These are phyloP conservation scores for Prochilodus magdalenae DNA, from an alignment of 2,113 vertebrate species.

Conservation along the genomic window DNA sequence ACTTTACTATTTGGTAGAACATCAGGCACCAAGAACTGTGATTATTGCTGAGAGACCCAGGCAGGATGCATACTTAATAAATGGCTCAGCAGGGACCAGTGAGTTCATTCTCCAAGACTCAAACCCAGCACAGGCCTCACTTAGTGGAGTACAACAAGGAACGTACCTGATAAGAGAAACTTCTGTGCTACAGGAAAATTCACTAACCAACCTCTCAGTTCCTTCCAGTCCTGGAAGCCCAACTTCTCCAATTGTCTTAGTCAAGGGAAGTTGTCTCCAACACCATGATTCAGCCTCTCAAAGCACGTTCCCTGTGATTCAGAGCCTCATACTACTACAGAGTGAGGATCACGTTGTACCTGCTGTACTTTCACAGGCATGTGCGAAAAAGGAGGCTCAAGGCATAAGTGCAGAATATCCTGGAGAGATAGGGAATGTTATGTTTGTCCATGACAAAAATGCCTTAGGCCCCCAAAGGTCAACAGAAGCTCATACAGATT, in stretches of 20 bases:
- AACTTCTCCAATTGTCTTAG: not conserved
- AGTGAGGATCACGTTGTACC: not conserved
- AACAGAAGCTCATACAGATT: not conserved
- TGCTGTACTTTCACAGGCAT: not conserved
- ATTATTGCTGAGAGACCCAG: constrained; percentile 58
- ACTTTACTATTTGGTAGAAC: constrained; percentile 69
- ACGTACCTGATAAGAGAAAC: too few species aligned
- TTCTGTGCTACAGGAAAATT: too few species aligned
- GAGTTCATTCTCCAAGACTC: constrained; percentile 49
- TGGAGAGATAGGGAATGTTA: not conserved
- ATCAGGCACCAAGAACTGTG: constrained; percentile 62
- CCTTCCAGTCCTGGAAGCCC: not conserved
- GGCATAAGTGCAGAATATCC: too few species aligned
- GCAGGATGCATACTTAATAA: constrained; percentile 62
- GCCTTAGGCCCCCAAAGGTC: not conserved
- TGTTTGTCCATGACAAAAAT: not conserved
- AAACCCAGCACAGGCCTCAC: not conserved
- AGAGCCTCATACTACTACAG: not conserved
- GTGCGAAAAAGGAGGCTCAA: too few species aligned
- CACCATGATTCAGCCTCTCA: not conserved
- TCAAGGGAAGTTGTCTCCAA: not conserved
- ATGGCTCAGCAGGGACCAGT: constrained; percentile 40
- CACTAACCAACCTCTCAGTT: not conserved
- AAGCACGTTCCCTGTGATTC: too few species aligned
- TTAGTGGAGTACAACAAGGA: too few species aligned